Evolutionary conservation across 2,113 vertebrate species (phyloP).

Genomic region (Bambusicola thoracicus): DNA sequence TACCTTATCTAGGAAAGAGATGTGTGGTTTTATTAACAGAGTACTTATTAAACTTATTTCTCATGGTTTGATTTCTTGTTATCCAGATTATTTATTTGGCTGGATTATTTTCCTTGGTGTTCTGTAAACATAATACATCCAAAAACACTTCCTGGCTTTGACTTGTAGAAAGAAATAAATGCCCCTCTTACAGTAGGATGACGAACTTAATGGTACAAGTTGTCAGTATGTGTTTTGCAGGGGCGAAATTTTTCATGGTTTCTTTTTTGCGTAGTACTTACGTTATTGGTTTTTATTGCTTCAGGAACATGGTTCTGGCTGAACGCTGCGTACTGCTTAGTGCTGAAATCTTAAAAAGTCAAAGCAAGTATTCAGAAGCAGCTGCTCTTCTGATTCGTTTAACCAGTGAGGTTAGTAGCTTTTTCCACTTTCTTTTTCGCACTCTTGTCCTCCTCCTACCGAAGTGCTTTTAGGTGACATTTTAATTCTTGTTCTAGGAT

Average conservation of each 20-base stretch:
- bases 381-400: constrained; percentile 96
- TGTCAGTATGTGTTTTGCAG: not conserved
- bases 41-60: not conserved
- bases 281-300: constrained; percentile 19
- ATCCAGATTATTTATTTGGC: not conserved
- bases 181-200: not conserved
- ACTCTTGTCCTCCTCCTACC: not conserved
- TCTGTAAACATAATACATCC: not conserved
- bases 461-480: not conserved
- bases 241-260: not conserved
- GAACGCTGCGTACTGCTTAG: constrained; percentile 96
- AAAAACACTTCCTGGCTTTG: not conserved
- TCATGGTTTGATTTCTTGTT: not conserved
- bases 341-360: constrained; percentile 96
- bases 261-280: not conserved
- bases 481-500: not conserved
- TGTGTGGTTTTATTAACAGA: not conserved
- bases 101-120: not conserved
- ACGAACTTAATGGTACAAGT: not conserved
- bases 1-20: not conserved
- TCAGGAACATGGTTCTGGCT: constrained; percentile 93
- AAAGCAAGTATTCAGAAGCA: constrained; percentile 94
- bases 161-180: not conserved
- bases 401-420: constrained; percentile 89
- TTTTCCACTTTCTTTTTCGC: not conserved